These are phyloP conservation scores for Polydrusus pterygomalis DNA, from an alignment of 2,888 invertebrate genomes.

Conservation along the genomic window DNA sequence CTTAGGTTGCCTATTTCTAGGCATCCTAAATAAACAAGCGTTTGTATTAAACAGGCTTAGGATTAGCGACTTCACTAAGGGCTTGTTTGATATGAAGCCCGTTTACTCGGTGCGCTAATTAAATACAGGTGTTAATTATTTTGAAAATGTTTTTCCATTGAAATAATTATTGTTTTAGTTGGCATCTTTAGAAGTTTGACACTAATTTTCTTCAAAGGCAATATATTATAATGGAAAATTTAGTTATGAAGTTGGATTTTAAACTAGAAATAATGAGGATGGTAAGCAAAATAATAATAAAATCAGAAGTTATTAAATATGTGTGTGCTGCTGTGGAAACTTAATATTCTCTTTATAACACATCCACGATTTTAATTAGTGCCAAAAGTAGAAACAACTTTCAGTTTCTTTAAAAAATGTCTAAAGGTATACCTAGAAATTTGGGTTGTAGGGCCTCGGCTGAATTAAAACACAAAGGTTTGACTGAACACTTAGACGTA, in stretches of 20 bases:
- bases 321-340: too few species aligned
- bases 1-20: slow-evolving; percentile 15
- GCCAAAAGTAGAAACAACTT: too few species aligned
- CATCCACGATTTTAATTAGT: too few species aligned
- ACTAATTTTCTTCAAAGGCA: slow-evolving; percentile 1
- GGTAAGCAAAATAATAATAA: too few species aligned
- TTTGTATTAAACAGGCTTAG: slow-evolving; percentile 10
- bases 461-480: too few species aligned
- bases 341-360: too few species aligned
- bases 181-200: slow-evolving; percentile 4
- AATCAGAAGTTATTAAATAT: too few species aligned
- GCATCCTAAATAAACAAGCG: slow-evolving; percentile 15
- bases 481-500: too few species aligned
- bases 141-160: slow-evolving; percentile 11
- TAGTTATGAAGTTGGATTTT: background rate
- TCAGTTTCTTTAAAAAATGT: too few species aligned
- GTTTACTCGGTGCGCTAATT: slow-evolving; percentile 25
- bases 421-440: too few species aligned
- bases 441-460: too few species aligned
- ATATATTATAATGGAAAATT: background rate
- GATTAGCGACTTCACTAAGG: slow-evolving; percentile 17
- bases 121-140: slow-evolving; percentile 33
- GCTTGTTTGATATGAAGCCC: slow-evolving; percentile 31
- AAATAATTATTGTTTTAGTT: slow-evolving; percentile 6
- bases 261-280: background rate